Evolutionary conservation across 2,888 invertebrate species (phyloP), one percentile per base, ranked within the genome.

Genomic region (Lumbricus terrestris): DNA sequence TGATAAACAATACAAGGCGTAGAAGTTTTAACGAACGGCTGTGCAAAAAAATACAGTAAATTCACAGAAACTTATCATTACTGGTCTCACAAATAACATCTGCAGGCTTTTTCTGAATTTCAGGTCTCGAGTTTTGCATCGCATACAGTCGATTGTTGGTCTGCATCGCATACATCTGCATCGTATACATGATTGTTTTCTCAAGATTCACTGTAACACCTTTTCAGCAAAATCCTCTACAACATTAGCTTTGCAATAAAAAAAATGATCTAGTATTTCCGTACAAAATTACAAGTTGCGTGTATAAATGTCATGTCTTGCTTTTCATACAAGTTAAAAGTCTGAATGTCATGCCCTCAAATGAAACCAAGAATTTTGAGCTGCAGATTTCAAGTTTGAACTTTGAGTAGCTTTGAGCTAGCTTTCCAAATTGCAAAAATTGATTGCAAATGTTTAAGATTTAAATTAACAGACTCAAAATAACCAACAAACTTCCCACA

Each of bases 1-100:
- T 69, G 69, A 69, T 69, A 69, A 69, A 69, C 69, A 69, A n/a
- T 69, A n/a, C 69, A 69, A 69, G 69, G 69, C 69, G 6, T 6
- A 69, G 29, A 69, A 69, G 69, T 29, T 69, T 69, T 69, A 69
- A 69, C 69, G n/a, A 69, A 69, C 69, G 8, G n/a, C 69, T 69
- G 69, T 69, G 69, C 69, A 69, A 69, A n/a, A 69, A 69, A 69
- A 69, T 69, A 69, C 69, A 69, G 69, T n/a, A n/a, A n/a, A 69
- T 69, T 69, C 69, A 69, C 69, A 69, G n/a, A n/a, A 69, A 69
- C 29, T 69, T n/a, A n/a, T n/a, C n/a, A n/a, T n/a, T 69, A 29
- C n/a, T n/a, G n/a, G n/a, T 11, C 69, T 69, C 29, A 47, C 47
- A 47, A 47, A 20, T n/a, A 69, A 69, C n/a, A 69, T 69, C 69